Percentiles rank a stretch among this genome's conserved stretches.
Conservation (phyloP, 2,113 vertebrate genomes). For the Sinocyclocheilus rhinocerous region DNA sequence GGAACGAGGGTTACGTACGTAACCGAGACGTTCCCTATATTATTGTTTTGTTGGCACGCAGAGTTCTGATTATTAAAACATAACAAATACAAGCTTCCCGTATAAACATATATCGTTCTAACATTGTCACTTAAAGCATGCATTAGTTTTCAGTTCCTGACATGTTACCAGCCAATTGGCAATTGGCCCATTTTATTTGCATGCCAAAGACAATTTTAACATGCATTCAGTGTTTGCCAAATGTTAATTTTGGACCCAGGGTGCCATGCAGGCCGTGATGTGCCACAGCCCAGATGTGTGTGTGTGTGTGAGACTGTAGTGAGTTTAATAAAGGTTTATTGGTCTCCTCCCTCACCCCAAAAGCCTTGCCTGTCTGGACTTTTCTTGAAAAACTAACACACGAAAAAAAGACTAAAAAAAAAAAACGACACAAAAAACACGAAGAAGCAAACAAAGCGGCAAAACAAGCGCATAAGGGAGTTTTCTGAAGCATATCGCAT, state of each 20-base stretch:
- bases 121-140: neutral
- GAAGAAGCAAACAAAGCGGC: neutral
- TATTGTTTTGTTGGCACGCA: neutral
- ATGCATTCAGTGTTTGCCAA: neutral
- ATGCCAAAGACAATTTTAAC: neutral
- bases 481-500: slow-evolving; percentile 52
- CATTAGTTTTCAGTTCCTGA: neutral
- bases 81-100: neutral
- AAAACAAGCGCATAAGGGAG: neutral
- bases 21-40: neutral
- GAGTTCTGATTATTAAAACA: neutral
- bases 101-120: neutral
- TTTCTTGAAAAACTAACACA: slow-evolving; percentile 46
- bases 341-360: too few species aligned
- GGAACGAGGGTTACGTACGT: too few species aligned
- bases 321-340: too few species aligned
- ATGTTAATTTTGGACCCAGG: slow-evolving; percentile 2
- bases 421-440: slow-evolving; percentile 29
- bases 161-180: neutral
- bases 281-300: neutral
- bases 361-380: too few species aligned
- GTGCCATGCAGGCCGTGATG: neutral
- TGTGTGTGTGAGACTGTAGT: neutral
- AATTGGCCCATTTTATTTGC: slow-evolving; percentile 6
- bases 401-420: slow-evolving; percentile 24